Percentiles rank a stretch among this genome's conserved stretches.
These are phyloP conservation scores for Allophyes oxyacanthae DNA, from an alignment of 2,888 invertebrate genomes.

Conservation along the genomic window DNA sequence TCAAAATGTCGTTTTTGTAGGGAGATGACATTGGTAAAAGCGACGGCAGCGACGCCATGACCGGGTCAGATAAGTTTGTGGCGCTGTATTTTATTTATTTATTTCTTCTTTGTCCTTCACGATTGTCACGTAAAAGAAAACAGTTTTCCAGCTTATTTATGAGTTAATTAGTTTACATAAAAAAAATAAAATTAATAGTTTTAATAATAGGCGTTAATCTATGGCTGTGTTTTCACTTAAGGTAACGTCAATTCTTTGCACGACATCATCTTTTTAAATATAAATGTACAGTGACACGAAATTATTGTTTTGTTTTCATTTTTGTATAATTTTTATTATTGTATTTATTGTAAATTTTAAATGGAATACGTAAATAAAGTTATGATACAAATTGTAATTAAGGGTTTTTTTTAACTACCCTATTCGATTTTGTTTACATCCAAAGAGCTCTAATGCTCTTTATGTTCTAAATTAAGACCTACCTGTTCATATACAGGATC, in stretches of 20 bases:
- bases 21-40: no score
- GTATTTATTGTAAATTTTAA: slow-evolving; percentile 77
- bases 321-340: slow-evolving; percentile 58
- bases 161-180: slow-evolving; percentile 68
- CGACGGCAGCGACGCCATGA: no score
- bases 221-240: slow-evolving; percentile 89
- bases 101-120: background rate
- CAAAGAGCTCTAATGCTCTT: no score
- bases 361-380: slow-evolving; percentile 86
- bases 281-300: slow-evolving; percentile 81
- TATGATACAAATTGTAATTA: slow-evolving; percentile 62
- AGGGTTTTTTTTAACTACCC: slow-evolving; percentile 1
- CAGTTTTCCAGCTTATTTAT: slow-evolving; percentile 59
- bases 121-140: slow-evolving; percentile 10
- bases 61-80: no score
- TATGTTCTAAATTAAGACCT: no score
- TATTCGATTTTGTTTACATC: no score
- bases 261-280: slow-evolving; percentile 82
- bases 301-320: slow-evolving; percentile 70
- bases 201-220: slow-evolving; percentile 79
- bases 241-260: slow-evolving; percentile 88
- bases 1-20: no score
- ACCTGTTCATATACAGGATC: no score
- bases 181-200: slow-evolving; percentile 51
- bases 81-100: background rate